Evolutionary conservation across 1,140 invertebrate species (phyloP).

Genomic region (Rhagoletis zephyria): DNA sequence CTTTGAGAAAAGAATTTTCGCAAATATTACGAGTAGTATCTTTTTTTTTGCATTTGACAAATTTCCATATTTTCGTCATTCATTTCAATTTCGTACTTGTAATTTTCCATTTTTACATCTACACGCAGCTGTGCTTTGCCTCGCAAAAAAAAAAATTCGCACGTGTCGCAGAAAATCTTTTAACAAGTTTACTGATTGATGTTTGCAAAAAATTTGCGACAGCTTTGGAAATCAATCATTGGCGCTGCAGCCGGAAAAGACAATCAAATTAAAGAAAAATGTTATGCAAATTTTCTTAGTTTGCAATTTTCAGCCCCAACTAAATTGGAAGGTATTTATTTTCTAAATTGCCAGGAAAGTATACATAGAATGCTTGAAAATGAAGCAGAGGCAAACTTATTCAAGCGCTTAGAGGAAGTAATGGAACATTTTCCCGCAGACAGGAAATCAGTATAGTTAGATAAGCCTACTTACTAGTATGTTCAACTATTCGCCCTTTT

Average conservation of each 20-base stretch:
- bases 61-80: not conserved
- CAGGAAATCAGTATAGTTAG: no score
- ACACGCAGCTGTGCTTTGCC: not conserved
- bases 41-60: no score
- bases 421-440: no score
- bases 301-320: not conserved
- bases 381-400: no score
- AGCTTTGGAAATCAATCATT: slow-evolving; percentile 34
- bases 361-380: no score
- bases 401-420: no score
- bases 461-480: no score
- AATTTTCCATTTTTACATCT: slow-evolving; percentile 21
- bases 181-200: slow-evolving; percentile 41
- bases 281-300: not conserved
- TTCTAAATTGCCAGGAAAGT: no score
- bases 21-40: no score
- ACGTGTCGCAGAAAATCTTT: slow-evolving; percentile 24
- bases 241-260: not conserved
- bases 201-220: slow-evolving; percentile 44
- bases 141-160: not conserved
- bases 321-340: not conserved
- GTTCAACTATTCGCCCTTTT: no score
- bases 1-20: no score
- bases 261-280: slow-evolving; percentile 19
- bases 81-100: slow-evolving; percentile 22